A percentile compares a stretch with the other conserved stretches of the same genome.
Conservation (phyloP, 2,888 invertebrate species). For the Melanotus villosus region DNA sequence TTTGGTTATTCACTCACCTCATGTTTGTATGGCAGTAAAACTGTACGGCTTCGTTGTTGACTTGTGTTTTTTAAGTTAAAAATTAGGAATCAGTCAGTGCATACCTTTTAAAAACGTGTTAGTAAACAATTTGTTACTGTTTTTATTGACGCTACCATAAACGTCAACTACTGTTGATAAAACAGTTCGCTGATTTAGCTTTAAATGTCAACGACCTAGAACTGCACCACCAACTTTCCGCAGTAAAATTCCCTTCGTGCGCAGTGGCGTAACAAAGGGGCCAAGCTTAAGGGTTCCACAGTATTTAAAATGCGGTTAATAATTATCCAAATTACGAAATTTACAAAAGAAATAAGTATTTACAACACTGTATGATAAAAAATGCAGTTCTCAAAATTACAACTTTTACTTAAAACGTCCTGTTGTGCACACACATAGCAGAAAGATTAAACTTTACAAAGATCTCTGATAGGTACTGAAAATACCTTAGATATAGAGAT, state of each 20-base stretch:
- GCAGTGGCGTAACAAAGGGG: not conserved
- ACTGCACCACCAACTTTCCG: not conserved
- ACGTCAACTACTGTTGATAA: slow-evolving; percentile 2
- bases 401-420: slow-evolving; percentile 3
- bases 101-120: slow-evolving; percentile 11
- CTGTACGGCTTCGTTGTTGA: slow-evolving; percentile 17
- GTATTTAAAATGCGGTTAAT: too few species aligned
- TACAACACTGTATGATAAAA: too few species aligned
- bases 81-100: not conserved
- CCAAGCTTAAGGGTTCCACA: too few species aligned
- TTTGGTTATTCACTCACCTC: not conserved
- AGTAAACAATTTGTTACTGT: slow-evolving; percentile 17
- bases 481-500: not conserved
- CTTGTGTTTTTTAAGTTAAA: not conserved
- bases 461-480: too few species aligned
- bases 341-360: too few species aligned
- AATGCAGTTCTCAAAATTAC: slow-evolving; percentile 1
- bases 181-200: not conserved
- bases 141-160: slow-evolving; percentile 14
- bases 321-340: too few species aligned
- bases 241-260: not conserved
- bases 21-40: slow-evolving; percentile 10
- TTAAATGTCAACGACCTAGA: slow-evolving; percentile 3
- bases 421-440: not conserved
- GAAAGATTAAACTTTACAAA: not conserved